phyloP scores from a whole-genome alignment of 2,113 vertebrate genomes.

The Melanerpes formicivorus region DNA sequence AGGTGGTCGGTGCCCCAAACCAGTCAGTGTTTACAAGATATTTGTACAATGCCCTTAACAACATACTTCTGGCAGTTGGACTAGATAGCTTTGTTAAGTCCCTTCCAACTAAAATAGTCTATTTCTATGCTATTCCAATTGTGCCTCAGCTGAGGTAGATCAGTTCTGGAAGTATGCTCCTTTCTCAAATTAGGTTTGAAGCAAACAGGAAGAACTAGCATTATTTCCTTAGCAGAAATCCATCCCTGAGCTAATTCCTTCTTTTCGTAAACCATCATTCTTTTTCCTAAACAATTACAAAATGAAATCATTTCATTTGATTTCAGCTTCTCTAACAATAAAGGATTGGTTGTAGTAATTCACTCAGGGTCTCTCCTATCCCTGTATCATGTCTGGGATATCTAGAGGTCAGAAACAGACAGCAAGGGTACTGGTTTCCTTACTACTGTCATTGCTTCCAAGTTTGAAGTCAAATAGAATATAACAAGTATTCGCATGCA shows the following conservation, averaged over 20 bases:
- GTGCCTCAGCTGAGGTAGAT: neutral
- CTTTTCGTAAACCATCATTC: neutral
- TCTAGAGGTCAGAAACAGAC: fast-evolving
- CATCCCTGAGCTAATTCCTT: neutral
- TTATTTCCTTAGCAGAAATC: neutral
- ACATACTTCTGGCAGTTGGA: neutral
- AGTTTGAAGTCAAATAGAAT: neutral
- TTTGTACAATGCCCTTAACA: neutral
- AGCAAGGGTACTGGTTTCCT: neutral
- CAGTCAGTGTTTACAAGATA: neutral
- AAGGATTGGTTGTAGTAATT: neutral
- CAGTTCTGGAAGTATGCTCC: neutral
- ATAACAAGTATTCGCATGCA: neutral
- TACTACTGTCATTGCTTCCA: neutral
- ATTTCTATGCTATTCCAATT: neutral
- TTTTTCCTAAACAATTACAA: neutral
- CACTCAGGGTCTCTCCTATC: neutral
- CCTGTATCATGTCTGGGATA: neutral
- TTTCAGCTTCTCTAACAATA: neutral
- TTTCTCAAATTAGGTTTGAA: neutral
- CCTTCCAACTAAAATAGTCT: neutral
- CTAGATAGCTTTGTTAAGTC: fast-evolving
- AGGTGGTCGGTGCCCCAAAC: neutral
- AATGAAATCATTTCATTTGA: neutral
- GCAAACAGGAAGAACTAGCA: neutral